These are phyloP conservation scores for Scaptomyza montana DNA, from an alignment of 1,140 invertebrate species.

Conservation along the genomic window DNA sequence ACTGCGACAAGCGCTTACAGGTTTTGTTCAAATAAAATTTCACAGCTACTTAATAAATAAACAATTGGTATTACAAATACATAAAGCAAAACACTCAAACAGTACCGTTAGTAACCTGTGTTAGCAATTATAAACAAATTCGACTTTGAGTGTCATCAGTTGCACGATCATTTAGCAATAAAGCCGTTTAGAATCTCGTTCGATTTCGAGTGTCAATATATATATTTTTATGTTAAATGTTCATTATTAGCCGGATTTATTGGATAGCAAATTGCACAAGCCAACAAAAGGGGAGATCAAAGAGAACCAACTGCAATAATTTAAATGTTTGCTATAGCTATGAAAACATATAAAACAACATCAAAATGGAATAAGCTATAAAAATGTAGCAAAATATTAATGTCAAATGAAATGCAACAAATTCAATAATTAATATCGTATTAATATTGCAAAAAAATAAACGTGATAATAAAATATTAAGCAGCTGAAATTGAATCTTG, in stretches of 20 bases:
- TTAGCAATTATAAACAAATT: constrained; percentile 27
- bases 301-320: neutral
- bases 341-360: neutral
- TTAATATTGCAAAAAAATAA: neutral
- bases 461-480: neutral
- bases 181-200: constrained; percentile 22
- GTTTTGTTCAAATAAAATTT: constrained; percentile 35
- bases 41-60: constrained; percentile 50
- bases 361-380: neutral
- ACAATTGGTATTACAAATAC: constrained; percentile 12
- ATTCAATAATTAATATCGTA: neutral
- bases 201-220: constrained; percentile 2
- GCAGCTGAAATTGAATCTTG: neutral
- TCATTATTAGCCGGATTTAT: constrained; percentile 27
- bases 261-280: constrained; percentile 27
- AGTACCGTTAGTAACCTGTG: constrained; percentile 35
- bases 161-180: constrained; percentile 2
- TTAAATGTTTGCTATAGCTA: neutral
- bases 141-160: neutral
- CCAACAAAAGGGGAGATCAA: constrained; percentile 3
- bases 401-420: neutral
- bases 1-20: neutral
- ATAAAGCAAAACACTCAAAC: neutral
- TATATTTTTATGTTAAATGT: constrained; percentile 12
- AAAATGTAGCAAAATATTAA: neutral